Conservation (phyloP, 2,113 vertebrate species). For the Gallinago media region DNA sequence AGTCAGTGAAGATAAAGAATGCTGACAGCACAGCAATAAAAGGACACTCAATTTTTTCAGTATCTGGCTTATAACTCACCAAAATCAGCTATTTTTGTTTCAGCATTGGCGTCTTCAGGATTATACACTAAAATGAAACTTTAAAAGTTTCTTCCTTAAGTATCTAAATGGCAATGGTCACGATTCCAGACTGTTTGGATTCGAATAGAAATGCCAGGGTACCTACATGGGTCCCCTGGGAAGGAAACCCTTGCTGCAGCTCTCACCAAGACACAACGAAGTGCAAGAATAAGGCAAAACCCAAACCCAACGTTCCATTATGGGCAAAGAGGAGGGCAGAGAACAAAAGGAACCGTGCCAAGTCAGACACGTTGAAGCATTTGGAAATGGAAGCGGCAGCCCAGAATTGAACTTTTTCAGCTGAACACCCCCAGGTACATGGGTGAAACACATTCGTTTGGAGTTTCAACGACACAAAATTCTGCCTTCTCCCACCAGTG, state of each 20-base stretch:
- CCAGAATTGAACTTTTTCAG: background rate
- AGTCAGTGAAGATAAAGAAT: background rate
- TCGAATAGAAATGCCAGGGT: background rate
- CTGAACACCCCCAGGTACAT: background rate
- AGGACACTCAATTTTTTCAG: background rate
- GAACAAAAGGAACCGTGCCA: background rate
- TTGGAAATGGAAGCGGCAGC: background rate
- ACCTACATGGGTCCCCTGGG: background rate
- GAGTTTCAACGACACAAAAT: background rate
- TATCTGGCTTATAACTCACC: background rate
- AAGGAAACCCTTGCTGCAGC: background rate
- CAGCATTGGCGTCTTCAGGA: background rate
- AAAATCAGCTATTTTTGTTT: background rate
- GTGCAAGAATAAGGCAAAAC: background rate
- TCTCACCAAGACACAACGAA: background rate
- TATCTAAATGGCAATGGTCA: background rate
- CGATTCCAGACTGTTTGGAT: background rate
- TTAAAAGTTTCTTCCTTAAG: background rate
- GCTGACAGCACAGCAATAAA: background rate
- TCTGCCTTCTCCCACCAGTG: rapidly evolving
- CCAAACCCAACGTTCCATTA: background rate
- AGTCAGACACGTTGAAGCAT: no score
- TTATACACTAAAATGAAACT: background rate
- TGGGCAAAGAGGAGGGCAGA: background rate
- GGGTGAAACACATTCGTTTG: background rate